Evolutionary conservation across 2,888 invertebrate species (phyloP), one percentile per base, ranked within the genome.

Genomic region (Sarcophaga rosellei): DNA sequence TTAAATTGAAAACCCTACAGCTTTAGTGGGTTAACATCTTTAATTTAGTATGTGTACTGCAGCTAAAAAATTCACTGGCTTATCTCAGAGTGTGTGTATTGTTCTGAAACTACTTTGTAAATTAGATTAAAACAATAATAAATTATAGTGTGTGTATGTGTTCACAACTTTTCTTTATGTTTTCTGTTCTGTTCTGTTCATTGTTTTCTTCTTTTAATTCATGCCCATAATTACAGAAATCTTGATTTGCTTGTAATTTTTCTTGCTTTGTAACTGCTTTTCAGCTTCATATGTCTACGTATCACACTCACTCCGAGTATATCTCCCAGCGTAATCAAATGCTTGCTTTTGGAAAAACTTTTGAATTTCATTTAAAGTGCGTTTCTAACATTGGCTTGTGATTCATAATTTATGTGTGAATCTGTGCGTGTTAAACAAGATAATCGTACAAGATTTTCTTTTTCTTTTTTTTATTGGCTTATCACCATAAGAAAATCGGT

Each of bases 341-440:
- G 21, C 61, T 3, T 6, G 17, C 15, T 57, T 75, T 25, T 17
- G 1, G 35, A 35, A 35, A 3, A 65, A 75, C 44, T 66, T 11
- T 10, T 66, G 21, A 66, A 57, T 35, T 35, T 44, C 23, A 11
- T 23, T 57, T 11, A 66, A 77, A 69, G 61, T 77, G 77, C 77
- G 68, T 77, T 69, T 20, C n/a, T 45, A 44, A 45, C 6, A 44
- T 25, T 17, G 45, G 44, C 12, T 35, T 21, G 8, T 4, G 15
- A 73, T 62, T 61, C 62, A 70, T 69, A 62, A 70, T 62, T 78
- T 78, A 69, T 69, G 69, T 47, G 62, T 62, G 69, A 70, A 62
- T 53, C 20, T 70, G 15, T 70, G 78, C 78, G 69, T 78, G 78
- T 70, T 70, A 47, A 78, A 47, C 61, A 10, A 25, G 69, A 78